phyloP scores from a whole-genome alignment of 92 coral and sea anemone species.

The Epizoanthus fatuus region DNA sequence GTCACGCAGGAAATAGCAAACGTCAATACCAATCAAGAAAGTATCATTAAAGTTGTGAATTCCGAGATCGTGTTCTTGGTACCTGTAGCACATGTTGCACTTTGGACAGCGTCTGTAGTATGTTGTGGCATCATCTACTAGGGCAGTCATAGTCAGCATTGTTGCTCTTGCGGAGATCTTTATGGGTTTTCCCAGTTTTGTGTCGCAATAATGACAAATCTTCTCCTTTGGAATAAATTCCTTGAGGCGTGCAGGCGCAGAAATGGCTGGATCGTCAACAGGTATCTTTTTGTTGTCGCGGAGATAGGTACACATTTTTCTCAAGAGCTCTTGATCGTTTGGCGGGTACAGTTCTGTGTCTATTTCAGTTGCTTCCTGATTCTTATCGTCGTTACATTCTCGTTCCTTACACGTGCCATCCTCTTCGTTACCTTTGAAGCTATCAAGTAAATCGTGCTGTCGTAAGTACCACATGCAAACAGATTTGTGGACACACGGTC shows the following conservation, averaged over 20 bases:
- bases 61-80: constrained; percentile 47
- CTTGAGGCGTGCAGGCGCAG: not conserved
- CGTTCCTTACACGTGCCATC: not conserved
- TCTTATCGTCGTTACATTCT: no score
- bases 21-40: constrained; percentile 59
- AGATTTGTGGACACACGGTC: constrained; percentile 51
- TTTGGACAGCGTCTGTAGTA: constrained; percentile 49
- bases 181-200: constrained; percentile 32
- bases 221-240: constrained; percentile 55
- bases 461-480: constrained; percentile 63
- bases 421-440: not conserved
- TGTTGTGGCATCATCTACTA: constrained; percentile 51
- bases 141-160: constrained; percentile 34
- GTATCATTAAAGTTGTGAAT: constrained; percentile 60
- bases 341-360: constrained; percentile 52
- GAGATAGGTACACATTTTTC: constrained; percentile 66
- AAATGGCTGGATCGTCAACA: not conserved
- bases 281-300: constrained; percentile 33
- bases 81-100: constrained; percentile 60
- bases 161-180: constrained; percentile 43
- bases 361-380: not conserved
- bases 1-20: constrained; percentile 48
- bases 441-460: constrained; percentile 7
- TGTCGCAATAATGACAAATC: constrained; percentile 31
- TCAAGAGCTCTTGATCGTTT: constrained; percentile 31